Conservation (phyloP, 2,113 vertebrate genomes). For the Apus apus region DNA sequence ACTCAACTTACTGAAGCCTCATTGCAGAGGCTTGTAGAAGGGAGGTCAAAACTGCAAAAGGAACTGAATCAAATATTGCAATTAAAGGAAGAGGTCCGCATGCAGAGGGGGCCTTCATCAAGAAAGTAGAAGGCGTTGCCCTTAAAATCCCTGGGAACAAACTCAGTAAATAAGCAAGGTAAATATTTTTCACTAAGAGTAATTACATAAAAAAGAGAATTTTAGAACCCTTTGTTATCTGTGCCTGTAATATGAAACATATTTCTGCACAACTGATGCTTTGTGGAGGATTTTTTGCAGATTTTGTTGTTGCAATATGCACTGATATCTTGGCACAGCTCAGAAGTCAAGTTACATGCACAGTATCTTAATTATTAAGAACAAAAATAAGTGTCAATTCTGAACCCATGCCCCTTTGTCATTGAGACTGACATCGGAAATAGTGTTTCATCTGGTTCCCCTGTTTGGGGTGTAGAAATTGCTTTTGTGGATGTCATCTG, state of each 20-base stretch:
- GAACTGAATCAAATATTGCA: background rate
- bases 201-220: background rate
- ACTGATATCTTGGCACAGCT: constrained; percentile 3
- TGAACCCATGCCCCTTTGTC: constrained; percentile 27
- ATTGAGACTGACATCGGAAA: constrained; percentile 18
- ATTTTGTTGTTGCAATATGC: background rate
- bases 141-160: background rate
- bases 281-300: background rate
- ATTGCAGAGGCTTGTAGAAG: background rate
- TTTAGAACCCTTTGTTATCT: background rate
- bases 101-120: background rate
- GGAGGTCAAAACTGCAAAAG: background rate
- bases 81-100: background rate
- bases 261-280: background rate
- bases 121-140: background rate
- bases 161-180: background rate
- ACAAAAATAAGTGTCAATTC: background rate
- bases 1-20: background rate
- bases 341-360: constrained; percentile 39
- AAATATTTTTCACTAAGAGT: background rate
- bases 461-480: constrained; percentile 43
- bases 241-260: background rate
- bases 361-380: constrained; percentile 32
- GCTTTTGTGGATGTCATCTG: constrained; percentile 36
- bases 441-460: constrained; percentile 51